Conservation (phyloP, 2,888 invertebrate species). For the Drosophila atripex region DNA sequence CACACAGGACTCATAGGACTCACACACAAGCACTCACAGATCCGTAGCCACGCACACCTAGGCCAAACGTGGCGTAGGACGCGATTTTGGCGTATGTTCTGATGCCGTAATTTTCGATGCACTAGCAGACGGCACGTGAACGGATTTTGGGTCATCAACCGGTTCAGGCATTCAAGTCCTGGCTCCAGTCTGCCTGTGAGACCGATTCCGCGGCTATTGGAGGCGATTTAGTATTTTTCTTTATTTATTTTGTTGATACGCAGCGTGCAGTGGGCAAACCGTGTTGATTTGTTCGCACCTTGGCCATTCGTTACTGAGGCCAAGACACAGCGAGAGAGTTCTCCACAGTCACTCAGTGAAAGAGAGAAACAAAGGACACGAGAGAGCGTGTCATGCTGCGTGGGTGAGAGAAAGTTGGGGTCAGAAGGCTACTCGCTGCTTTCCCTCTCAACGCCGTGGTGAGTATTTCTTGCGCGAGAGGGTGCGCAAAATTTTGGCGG, state of each 20-base stretch:
- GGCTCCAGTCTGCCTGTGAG: slow-evolving; percentile 16
- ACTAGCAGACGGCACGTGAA: slow-evolving; percentile 24
- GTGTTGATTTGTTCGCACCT: slow-evolving; percentile 81
- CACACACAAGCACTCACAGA: slow-evolving; percentile 8
- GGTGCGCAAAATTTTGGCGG: slow-evolving; percentile 52
- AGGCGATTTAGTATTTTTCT: slow-evolving; percentile 58
- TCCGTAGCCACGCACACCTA: slow-evolving; percentile 54
- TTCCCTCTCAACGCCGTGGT: slow-evolving; percentile 55
- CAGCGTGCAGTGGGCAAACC: slow-evolving; percentile 74
- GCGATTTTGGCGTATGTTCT: slow-evolving; percentile 69
- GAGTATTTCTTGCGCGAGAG: slow-evolving; percentile 51
- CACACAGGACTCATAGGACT: slow-evolving; percentile 13
- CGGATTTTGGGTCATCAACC: slow-evolving; percentile 9
- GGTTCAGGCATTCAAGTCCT: slow-evolving; percentile 10
- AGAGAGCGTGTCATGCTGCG: slow-evolving; percentile 25
- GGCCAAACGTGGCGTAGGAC: slow-evolving; percentile 64
- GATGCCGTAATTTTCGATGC: slow-evolving; percentile 73
- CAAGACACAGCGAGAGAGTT: slow-evolving; percentile 48
- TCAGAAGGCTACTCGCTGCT: slow-evolving; percentile 51
- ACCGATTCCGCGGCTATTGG: slow-evolving; percentile 41
- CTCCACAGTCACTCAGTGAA: slow-evolving; percentile 26
- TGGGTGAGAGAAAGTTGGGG: slow-evolving; percentile 10
- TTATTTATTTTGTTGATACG: slow-evolving; percentile 66
- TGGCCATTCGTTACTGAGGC: slow-evolving; percentile 76
- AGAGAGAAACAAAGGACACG: slow-evolving; percentile 25